Evolutionary conservation across 2,113 vertebrate species (phyloP).

Genomic region (Shinisaurus crocodilurus): DNA sequence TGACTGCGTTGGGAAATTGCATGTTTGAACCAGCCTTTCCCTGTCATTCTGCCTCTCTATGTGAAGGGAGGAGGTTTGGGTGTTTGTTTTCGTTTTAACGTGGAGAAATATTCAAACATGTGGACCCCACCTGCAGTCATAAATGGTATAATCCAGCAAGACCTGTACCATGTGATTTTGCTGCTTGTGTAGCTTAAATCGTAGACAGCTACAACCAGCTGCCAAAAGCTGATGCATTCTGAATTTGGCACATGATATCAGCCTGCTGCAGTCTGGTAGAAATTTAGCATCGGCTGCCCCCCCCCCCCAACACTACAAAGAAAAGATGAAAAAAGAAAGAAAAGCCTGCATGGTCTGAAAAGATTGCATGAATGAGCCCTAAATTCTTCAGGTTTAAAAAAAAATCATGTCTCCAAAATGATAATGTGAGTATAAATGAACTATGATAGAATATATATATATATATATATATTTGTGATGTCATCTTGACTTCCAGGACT

Average conservation of each 20-base stretch:
- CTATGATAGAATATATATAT: background rate
- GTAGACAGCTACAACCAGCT: background rate
- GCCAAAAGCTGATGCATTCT: background rate
- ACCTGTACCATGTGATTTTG: background rate
- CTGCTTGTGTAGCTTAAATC: background rate
- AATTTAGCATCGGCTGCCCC: background rate
- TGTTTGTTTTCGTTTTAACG: background rate
- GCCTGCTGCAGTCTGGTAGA: background rate
- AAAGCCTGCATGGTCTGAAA: background rate
- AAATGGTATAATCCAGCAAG: background rate
- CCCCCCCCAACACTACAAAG: background rate
- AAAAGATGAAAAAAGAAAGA: no score
- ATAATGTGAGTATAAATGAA: constrained; percentile 33
- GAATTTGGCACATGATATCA: background rate
- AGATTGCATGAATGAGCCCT: background rate
- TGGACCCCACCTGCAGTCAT: background rate
- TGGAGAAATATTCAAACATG: background rate
- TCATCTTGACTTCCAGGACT: constrained; percentile 18
- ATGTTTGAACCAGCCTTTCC: background rate
- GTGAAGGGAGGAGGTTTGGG: no score
- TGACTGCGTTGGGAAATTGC: background rate
- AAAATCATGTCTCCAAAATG: constrained; percentile 20
- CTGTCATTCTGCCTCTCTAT: background rate
- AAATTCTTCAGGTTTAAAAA: background rate
- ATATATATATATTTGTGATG: background rate